Base-by-base conservation (phyloP, 2,888 invertebrate genomes). In the Pocota personata region DNA sequence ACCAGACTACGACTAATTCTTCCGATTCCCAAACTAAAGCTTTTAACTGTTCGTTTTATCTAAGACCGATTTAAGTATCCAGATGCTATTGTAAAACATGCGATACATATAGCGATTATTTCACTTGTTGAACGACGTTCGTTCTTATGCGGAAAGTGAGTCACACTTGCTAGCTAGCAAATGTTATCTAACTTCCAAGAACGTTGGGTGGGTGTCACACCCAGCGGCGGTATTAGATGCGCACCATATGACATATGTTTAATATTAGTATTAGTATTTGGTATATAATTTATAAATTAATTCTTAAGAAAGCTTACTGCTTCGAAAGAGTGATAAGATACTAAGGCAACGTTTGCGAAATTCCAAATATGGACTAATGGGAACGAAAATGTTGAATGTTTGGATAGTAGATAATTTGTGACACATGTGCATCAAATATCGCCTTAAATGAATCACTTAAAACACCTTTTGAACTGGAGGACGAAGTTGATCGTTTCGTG, bases 41-140 rank as follows among this genome's bases (percentile, higher is more conserved):
- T 43, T 62, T 30, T 62, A 27, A 62, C 43, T 60, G 40, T 27
- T 16, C 14, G 60, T 60, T 60, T 60, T 40, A 43, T 62, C 16
- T 16, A 27, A 1, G 1, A 48, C 5, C 50, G n/a, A 50, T 1
- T 5, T 2, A 16, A 10, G n/a, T 37, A 58, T 37, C 21, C 1
- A 16, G 27, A 37, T 43, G 8, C 24, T 8, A 27, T 27, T 19
- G 7, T 24, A 14, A 7, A 27, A 24, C n/a, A 40, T 21, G n/a
- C n/a, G n/a, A n/a, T n/a, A n/a, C n/a, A 24, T 10, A 24, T 3
- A n/a, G 30, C 21, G 27, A 55, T 30, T 5, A 1, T n/a, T 21
- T 60, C 24, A 24, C 10, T 35, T 12, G 35, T 21, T 35, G 32
- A 19, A 10, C 4, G 35, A 57, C 14, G 16, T 8, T 14, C 1